These are phyloP conservation scores for Thaumetopoea pityocampa DNA, from an alignment of 1,140 invertebrate species.

Conservation along the genomic window DNA sequence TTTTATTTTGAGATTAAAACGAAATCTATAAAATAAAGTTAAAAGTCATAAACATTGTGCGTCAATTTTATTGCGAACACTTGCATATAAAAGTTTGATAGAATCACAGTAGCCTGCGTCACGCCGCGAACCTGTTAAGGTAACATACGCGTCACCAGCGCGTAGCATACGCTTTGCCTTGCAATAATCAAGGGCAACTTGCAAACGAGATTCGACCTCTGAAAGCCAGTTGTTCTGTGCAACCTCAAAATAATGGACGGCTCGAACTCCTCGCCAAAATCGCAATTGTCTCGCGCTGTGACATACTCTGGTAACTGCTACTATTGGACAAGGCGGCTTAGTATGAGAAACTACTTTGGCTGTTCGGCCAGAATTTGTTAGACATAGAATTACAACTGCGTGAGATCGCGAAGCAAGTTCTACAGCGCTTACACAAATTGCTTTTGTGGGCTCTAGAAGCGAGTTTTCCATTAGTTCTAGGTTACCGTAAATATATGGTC, in stretches of 20 bases:
- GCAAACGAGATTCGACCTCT: conserved; percentile 85
- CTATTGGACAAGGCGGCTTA: conserved; percentile 83
- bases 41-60: too few relatives aligned
- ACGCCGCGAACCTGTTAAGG: conserved; percentile 85
- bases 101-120: conserved; percentile 88
- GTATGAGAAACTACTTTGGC: conserved; percentile 83
- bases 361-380: conserved; percentile 84
- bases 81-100: conserved; percentile 81
- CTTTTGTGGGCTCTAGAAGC: conserved; percentile 79
- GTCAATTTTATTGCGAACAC: conserved; percentile 54
- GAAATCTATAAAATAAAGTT: too few relatives aligned
- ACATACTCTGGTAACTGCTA: conserved; percentile 82
- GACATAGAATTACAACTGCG: conserved; percentile 83
- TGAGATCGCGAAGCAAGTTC: conserved; percentile 81
- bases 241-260: conserved; percentile 79
- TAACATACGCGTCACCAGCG: conserved; percentile 81
- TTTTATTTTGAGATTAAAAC: too few relatives aligned
- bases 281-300: conserved; percentile 82
- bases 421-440: conserved; percentile 86
- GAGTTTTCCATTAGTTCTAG: conserved; percentile 48
- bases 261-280: conserved; percentile 83
- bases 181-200: conserved; percentile 82
- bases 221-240: conserved; percentile 77
- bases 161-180: conserved; percentile 80
- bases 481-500: conserved; percentile 52